A percentile compares a stretch with the other conserved stretches of the same genome.
These are phyloP conservation scores for Lasioglossum baleicum DNA, from an alignment of 1,140 invertebrate genomes.

Conservation along the genomic window DNA sequence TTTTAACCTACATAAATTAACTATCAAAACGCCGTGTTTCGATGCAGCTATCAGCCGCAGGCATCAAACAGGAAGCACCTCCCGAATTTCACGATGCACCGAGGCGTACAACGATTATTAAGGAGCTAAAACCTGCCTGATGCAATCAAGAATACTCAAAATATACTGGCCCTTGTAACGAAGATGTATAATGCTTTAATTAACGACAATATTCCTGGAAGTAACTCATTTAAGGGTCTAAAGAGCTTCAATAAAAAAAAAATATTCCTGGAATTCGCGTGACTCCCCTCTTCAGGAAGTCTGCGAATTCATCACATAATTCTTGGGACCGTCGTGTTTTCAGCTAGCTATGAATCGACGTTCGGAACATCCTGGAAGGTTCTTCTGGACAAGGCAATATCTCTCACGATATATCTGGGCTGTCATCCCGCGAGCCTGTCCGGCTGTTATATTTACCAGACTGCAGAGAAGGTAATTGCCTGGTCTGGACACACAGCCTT, in stretches of 20 bases:
- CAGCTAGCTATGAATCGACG: background rate
- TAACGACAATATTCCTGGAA: background rate
- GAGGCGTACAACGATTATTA: background rate
- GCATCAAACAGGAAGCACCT: background rate
- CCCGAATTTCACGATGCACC: background rate
- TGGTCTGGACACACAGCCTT: constrained; percentile 12
- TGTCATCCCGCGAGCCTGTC: constrained; percentile 37
- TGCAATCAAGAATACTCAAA: background rate
- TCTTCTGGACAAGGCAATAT: constrained; percentile 37
- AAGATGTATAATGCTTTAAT: background rate
- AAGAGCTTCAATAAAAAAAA: no score
- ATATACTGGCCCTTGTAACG: constrained; percentile 15
- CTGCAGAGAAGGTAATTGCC: constrained; percentile 59
- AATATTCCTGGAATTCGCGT: background rate
- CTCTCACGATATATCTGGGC: constrained; percentile 42
- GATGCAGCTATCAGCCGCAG: background rate
- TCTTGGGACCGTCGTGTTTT: background rate
- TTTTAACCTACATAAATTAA: no score
- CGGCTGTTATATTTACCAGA: constrained; percentile 46
- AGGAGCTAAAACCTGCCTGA: background rate
- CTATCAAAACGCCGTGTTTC: no score
- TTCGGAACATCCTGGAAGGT: background rate
- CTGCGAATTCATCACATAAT: constrained; percentile 21
- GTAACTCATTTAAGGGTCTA: no score
- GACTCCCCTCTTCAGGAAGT: no score